Base-by-base conservation (phyloP, 1,140 invertebrate species). In the Agrypnia vestita region DNA sequence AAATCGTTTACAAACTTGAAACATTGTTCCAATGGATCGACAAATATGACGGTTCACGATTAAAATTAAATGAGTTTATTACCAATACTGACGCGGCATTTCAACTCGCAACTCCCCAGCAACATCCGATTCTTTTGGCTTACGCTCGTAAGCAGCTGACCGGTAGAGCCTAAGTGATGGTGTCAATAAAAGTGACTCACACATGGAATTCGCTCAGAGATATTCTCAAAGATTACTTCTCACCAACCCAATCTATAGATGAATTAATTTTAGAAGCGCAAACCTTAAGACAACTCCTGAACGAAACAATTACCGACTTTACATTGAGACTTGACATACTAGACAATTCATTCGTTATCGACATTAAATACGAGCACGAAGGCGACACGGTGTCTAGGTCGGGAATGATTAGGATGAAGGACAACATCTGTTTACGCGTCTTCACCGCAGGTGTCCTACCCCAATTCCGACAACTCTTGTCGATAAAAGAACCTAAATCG, bases 151-250 rank as follows among this genome's bases (percentile, higher is more conserved):
- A 25, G 35, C 56, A 61, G 3, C 19, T 61, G 12, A 61, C 59
- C 59, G 59, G 59, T 10, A 61, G 21, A 25, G 59, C 59, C 0
- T 25, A 61, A 10, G 35, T 25, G 1, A 6, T 61, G 9, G 4
- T 25, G 1, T 19, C 17, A 25, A 25, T 61, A 3, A 61, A 61
- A 25, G 59, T 25, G 35, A 61, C 19, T 6, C 12, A 8, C 4
- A 61, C 56, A 4, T 61, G 56, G 56, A 0, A 61, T 11, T 25
- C 59, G 1, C 13, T 61, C 11, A 61, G 17, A 12, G 8, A 61
- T 25, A 61, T 25, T 25, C 19, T 61, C 21, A 19, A 61, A 61
- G 19, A 61, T 25, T 61, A 61, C 19, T 61, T 61, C 12, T 61
- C 17, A 11, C 59, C 59, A 1, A 61, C 59, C 12, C 17, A 61